Percentiles rank a stretch among this genome's conserved stretches.
phyloP scores from a whole-genome alignment of 1,140 invertebrate species.

The Drosophila micromelanica region DNA sequence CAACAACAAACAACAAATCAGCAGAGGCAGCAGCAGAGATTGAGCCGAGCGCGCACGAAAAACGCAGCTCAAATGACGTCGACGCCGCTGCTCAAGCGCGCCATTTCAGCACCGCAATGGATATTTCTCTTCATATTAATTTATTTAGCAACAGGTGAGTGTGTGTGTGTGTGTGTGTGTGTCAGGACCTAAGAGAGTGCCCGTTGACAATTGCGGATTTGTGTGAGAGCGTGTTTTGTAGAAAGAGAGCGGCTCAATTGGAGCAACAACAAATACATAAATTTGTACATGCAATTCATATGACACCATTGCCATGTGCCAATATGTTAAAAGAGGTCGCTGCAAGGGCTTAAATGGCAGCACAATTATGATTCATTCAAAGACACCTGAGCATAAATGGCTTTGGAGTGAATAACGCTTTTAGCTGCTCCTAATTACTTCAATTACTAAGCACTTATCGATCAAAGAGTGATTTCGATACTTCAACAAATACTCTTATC shows the following conservation, averaged over 20 bases:
- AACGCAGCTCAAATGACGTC: constrained; percentile 76
- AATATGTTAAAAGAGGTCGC: constrained; percentile 41
- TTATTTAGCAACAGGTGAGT: constrained; percentile 80
- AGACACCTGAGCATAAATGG: constrained; percentile 19
- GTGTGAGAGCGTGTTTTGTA: background rate
- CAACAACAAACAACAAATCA: constrained; percentile 48
- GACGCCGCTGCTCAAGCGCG: constrained; percentile 74
- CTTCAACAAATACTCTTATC: constrained; percentile 4
- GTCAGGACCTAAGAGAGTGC: constrained; percentile 45
- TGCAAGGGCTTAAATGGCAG: constrained; percentile 19
- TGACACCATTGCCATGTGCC: constrained; percentile 39
- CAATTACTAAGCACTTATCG: background rate
- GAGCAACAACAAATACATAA: constrained; percentile 21
- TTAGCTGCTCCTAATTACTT: background rate
- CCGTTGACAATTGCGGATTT: constrained; percentile 13
- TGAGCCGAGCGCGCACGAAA: constrained; percentile 75
- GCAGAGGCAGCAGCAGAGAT: constrained; percentile 43
- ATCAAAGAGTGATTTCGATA: no score
- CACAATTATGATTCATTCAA: constrained; percentile 10
- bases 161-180: constrained; percentile 20
- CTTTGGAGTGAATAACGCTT: constrained; percentile 27
- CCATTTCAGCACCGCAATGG: constrained; percentile 75
- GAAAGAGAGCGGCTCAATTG: constrained; percentile 27
- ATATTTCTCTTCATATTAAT: constrained; percentile 80
- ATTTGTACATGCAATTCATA: constrained; percentile 8